Evolutionary conservation across 2,113 vertebrate genomes (phyloP).

Genomic region (Phyllopteryx taeniolatus): DNA sequence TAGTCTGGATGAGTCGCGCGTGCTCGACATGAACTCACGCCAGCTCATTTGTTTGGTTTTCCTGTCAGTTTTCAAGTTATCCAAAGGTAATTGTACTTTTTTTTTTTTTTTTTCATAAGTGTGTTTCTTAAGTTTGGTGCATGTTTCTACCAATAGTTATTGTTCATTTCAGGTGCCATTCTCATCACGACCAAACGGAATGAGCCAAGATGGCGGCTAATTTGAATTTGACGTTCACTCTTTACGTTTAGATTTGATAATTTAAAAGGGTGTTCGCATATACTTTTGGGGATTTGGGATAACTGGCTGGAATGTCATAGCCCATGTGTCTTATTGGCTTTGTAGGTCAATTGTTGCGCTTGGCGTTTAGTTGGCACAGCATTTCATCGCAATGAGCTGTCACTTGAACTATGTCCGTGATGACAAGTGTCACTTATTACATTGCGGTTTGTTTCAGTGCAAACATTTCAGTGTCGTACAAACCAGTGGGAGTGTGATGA

Average conservation of each 20-base stretch:
- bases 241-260: neutral
- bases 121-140: neutral
- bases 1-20: slow-evolving; percentile 15
- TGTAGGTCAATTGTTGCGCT: too few relatives aligned
- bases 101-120: neutral
- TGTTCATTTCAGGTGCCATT: neutral
- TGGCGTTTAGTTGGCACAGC: too few relatives aligned
- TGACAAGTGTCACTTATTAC: neutral
- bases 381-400: neutral
- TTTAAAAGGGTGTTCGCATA: neutral
- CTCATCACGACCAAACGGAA: neutral
- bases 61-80: slow-evolving; percentile 17
- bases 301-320: too few relatives aligned
- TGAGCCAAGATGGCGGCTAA: neutral
- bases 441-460: slow-evolving; percentile 32
- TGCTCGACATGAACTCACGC: slow-evolving; percentile 48
- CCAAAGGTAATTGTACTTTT: slow-evolving; percentile 39
- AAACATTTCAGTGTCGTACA: slow-evolving; percentile 34
- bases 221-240: neutral
- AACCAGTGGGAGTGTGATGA: slow-evolving; percentile 84
- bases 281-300: too few relatives aligned
- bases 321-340: too few relatives aligned
- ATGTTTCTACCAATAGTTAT: neutral
- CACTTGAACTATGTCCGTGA: neutral
- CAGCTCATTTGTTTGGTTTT: slow-evolving; percentile 22